Evolutionary conservation across 2,113 vertebrate genomes (phyloP), one percentile per base, ranked within the genome.

Genomic region (Paradoxurus hermaphroditus): DNA sequence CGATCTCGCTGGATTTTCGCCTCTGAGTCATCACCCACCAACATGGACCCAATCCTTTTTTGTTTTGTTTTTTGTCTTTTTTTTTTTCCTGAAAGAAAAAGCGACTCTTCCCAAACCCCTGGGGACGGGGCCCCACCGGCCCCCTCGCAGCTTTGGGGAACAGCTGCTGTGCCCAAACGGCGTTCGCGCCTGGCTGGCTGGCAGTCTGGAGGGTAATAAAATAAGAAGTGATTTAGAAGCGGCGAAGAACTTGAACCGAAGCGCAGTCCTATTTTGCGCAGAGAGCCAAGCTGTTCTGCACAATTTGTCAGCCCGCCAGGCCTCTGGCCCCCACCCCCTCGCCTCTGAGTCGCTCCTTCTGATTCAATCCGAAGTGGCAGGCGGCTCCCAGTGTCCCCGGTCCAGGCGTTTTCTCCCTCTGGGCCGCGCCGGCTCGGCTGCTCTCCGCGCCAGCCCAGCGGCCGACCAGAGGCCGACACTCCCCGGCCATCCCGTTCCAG

Each of bases 121-220:
- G 34, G 68, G 90, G 27, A 53, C 13, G 84, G 85, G 84, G 87
- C 36, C 70, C 96, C 84, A 86, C 95, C 89, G 85, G 81, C 21
- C 63, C 2, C 88, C 97, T 98, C 95, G 73, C 91, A 84, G 93
- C 90, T 98, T 97, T 96, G 96, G 92, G 70, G 95, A 97, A 93
- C 73, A n/a, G 49, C n/a, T 94, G 77, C 53, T 21, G n/a, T 92
- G 62, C 79, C 73, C 97, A 96, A 29, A 63, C 90, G 97, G 93
- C 91, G 75, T 92, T 96, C 92, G 91, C 86, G 90, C 34, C 62
- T 93, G 90, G 44, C 91, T 98, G 94, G 95, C 95, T 5, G 27
- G 89, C 29, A 2, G 93, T 94, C 93, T 97, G 91, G 73, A 96
- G 95, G 92, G 91, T 94, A 98, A 93, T 97, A 89, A 97, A 98